Evolutionary conservation across 2,888 invertebrate genomes (phyloP).

Genomic region (Yponomeuta malinellus): DNA sequence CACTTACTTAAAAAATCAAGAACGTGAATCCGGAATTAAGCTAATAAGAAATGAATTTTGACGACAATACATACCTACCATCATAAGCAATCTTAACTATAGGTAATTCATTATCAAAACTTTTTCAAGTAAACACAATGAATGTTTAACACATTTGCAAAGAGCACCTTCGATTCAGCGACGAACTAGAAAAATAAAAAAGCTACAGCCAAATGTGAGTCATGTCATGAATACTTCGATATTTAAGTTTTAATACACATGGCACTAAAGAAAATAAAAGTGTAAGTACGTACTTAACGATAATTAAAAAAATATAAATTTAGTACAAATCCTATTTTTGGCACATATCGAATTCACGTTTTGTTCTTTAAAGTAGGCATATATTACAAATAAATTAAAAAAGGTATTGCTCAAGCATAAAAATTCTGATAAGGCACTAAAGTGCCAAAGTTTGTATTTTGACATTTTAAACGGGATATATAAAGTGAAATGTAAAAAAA

Average conservation of each 20-base stretch:
- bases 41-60: no score
- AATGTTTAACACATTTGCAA: slow-evolving; percentile 17
- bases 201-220: neutral
- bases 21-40: no score
- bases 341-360: slow-evolving; percentile 69
- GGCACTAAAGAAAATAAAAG: neutral
- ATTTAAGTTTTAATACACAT: neutral
- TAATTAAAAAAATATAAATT: slow-evolving; percentile 16
- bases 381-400: no score
- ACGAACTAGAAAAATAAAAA: slow-evolving; percentile 21
- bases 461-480: no score
- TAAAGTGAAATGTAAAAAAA: no score
- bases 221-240: neutral
- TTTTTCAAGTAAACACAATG: neutral
- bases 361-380: neutral
- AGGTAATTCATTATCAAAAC: no score
- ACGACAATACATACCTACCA: no score
- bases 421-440: no score
- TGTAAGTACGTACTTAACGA: slow-evolving; percentile 20
- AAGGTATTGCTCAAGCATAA: no score
- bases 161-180: slow-evolving; percentile 68
- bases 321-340: slow-evolving; percentile 33
- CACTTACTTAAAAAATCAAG: no score
- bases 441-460: no score
- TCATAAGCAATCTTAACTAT: no score